Percentiles rank a stretch among this genome's conserved stretches.
These are phyloP conservation scores for Hydractinia symbiolongicarpus DNA, from an alignment of 30 jellyfish, hydroid and myxozoan species.

Conservation along the genomic window DNA sequence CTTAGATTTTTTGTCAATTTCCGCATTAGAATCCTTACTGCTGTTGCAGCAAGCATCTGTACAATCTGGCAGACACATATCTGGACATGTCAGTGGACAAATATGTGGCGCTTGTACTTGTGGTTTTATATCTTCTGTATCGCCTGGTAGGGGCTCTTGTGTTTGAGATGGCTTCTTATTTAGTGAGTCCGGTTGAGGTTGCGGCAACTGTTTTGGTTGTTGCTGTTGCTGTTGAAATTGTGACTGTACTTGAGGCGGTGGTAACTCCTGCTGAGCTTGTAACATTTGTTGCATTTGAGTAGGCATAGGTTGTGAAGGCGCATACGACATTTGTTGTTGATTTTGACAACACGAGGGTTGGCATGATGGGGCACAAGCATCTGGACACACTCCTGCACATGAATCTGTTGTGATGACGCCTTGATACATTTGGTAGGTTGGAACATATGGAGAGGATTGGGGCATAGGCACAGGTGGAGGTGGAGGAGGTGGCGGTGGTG, in stretches of 20 bases:
- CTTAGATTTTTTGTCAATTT: conserved; percentile 63
- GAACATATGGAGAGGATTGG: not conserved
- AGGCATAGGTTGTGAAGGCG: not conserved
- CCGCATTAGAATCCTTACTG: not conserved
- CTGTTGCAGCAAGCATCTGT: conserved; percentile 57
- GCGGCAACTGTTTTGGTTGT: not conserved
- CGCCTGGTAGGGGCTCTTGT: not conserved
- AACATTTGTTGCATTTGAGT: not conserved
- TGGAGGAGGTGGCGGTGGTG: not conserved
- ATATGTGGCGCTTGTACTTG: conserved; percentile 22
- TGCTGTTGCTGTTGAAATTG: no score
- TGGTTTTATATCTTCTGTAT: not conserved
- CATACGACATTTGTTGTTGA: not conserved
- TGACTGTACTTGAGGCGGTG: not conserved
- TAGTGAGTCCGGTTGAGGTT: not conserved
- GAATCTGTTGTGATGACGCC: no score
- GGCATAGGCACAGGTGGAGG: not conserved
- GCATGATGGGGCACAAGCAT: not conserved
- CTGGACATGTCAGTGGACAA: conserved; percentile 40
- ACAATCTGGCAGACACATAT: conserved; percentile 66
- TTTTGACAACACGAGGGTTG: not conserved
- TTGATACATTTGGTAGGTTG: no score
- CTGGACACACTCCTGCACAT: not conserved
- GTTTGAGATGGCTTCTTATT: not conserved
- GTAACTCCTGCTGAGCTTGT: not conserved